Conservation (phyloP, 2,888 invertebrate genomes). For the Baccha elongata region DNA sequence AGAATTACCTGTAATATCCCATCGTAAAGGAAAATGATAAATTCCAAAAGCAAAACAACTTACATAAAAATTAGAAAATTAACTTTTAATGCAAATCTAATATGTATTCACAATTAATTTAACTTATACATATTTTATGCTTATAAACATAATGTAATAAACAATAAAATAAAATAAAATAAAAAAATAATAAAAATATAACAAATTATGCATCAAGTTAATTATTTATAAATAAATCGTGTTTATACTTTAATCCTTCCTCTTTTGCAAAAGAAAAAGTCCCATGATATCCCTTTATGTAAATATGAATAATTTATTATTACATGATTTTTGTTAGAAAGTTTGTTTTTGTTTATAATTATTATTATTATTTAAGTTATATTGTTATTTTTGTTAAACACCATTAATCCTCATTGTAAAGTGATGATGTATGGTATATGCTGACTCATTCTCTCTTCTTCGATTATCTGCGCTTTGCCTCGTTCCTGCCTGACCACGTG, state of each 20-base stretch:
- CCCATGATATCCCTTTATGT: conserved; percentile 49
- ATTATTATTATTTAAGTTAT: conserved; percentile 65
- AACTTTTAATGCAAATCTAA: conserved; percentile 11
- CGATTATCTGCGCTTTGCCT: background rate
- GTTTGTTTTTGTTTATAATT: conserved; percentile 69
- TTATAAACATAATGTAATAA: conserved; percentile 32
- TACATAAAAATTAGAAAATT: conserved; percentile 41
- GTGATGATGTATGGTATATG: conserved; percentile 12
- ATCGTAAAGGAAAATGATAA: conserved; percentile 54
- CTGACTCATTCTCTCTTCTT: background rate
- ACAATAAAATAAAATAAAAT: too few species aligned
- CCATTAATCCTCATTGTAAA: conserved; percentile 73
- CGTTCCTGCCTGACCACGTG: background rate
- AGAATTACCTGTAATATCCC: conserved; percentile 43
- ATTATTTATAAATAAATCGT: conserved; percentile 40
- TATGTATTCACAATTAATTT: conserved; percentile 54
- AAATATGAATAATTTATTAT: conserved; percentile 70
- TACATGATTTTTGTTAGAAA: conserved; percentile 57
- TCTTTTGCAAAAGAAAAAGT: conserved; percentile 43
- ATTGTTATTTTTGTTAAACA: conserved; percentile 73
- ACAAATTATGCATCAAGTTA: conserved; percentile 30
- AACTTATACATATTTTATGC: conserved; percentile 45
- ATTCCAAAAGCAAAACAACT: conserved; percentile 50
- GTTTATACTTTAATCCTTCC: conserved; percentile 24
- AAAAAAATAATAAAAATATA: conserved; percentile 14